Evolutionary conservation across 2,113 vertebrate genomes (phyloP).

Genomic region (Naja naja): DNA sequence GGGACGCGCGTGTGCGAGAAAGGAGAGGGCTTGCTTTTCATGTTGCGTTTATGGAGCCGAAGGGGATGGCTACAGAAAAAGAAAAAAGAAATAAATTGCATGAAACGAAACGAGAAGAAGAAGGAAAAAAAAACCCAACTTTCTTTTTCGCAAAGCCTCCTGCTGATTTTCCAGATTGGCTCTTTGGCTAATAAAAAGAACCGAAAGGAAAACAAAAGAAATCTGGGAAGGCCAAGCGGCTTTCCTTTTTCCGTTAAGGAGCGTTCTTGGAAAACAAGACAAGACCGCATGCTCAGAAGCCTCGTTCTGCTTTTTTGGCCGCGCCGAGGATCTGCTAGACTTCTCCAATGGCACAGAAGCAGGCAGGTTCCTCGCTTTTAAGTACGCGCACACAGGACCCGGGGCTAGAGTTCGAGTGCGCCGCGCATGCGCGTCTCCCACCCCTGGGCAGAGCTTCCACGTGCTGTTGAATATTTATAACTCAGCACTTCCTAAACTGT

Average conservation of each 20-base stretch:
- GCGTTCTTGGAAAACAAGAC: slow-evolving; percentile 25
- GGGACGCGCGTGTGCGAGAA: not conserved
- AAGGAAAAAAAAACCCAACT: no score
- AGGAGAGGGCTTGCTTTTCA: no score
- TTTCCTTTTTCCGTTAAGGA: not conserved
- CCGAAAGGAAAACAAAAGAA: not conserved
- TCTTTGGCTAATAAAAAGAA: not conserved
- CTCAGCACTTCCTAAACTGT: slow-evolving; percentile 57
- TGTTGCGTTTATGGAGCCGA: not conserved
- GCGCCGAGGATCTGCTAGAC: not conserved
- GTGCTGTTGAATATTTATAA: slow-evolving; percentile 84
- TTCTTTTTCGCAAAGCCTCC: not conserved
- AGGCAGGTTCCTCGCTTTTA: not conserved
- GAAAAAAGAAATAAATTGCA: not conserved
- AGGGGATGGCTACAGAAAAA: not conserved
- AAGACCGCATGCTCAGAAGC: not conserved
- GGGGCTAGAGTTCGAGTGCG: not conserved
- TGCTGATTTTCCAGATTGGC: slow-evolving; percentile 15
- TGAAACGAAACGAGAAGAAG: not conserved
- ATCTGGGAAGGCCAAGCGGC: not conserved
- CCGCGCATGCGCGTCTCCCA: slow-evolving; percentile 58
- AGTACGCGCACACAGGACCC: not conserved
- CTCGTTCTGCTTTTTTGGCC: not conserved
- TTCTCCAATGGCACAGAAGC: not conserved
- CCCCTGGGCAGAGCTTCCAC: slow-evolving; percentile 51